These are phyloP conservation scores for Lepidostoma basale DNA, from an alignment of 1,140 invertebrate species.

Conservation along the genomic window DNA sequence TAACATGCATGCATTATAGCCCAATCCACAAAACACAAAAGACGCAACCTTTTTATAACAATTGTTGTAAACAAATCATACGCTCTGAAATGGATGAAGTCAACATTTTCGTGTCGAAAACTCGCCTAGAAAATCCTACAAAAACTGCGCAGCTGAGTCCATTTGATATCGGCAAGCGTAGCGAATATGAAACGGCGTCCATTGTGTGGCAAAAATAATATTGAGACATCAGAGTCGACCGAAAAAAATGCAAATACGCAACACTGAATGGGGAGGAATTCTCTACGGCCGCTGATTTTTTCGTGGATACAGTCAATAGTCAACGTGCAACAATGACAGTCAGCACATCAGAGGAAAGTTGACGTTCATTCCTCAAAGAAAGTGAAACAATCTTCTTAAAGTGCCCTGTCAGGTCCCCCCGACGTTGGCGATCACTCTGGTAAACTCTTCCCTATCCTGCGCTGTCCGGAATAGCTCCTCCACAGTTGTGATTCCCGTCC, in stretches of 20 bases:
- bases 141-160: conserved; percentile 25
- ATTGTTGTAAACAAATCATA: conserved; percentile 20
- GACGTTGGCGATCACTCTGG: too few species aligned
- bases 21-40: conserved; percentile 10
- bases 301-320: too few species aligned
- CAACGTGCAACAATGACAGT: conserved; percentile 36
- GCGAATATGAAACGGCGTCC: conserved; percentile 29
- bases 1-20: neutral
- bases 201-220: conserved; percentile 42
- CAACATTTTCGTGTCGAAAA: conserved; percentile 1
- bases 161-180: conserved; percentile 15
- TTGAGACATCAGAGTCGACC: conserved; percentile 45
- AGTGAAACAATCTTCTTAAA: too few species aligned
- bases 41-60: conserved; percentile 7
- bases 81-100: conserved; percentile 25
- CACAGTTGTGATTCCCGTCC: too few species aligned
- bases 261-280: conserved; percentile 36
- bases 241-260: conserved; percentile 44
- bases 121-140: neutral
- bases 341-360: too few species aligned
- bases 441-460: too few species aligned
- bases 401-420: too few species aligned
- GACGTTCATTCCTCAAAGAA: too few species aligned
- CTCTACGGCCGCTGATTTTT: conserved; percentile 43
- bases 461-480: too few species aligned